These are phyloP conservation scores for Scaptodrosophila latifasciaeformis DNA, from an alignment of 2,888 invertebrate species.

Conservation along the genomic window DNA sequence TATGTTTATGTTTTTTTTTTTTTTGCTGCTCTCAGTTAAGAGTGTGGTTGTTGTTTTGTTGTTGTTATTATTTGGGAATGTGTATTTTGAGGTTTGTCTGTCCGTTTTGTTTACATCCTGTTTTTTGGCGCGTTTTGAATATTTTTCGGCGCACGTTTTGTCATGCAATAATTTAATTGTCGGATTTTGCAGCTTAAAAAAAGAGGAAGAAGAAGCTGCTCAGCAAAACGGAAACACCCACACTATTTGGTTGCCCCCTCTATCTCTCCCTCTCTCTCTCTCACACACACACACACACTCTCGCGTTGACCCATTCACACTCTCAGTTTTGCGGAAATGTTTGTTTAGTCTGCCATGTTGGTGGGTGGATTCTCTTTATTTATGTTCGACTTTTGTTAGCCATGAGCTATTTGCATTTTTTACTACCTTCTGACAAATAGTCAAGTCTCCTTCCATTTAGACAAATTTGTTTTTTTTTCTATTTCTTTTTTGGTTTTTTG, in stretches of 20 bases:
- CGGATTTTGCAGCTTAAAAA: constrained; percentile 67
- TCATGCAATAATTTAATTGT: constrained; percentile 69
- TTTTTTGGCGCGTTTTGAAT: constrained; percentile 66
- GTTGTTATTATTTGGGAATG: constrained; percentile 21
- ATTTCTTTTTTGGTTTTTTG: neutral
- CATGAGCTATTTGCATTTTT: too few species aligned
- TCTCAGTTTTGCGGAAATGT: too few species aligned
- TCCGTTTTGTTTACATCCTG: constrained; percentile 60
- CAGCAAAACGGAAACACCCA: too few species aligned
- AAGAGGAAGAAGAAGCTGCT: too few species aligned
- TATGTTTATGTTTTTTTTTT: constrained; percentile 17
- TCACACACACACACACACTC: too few species aligned
- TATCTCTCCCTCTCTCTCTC: neutral
- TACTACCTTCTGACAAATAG: too few species aligned
- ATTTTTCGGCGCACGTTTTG: constrained; percentile 66
- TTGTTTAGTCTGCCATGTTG: too few species aligned
- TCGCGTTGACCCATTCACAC: too few species aligned
- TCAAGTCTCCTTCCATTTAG: neutral
- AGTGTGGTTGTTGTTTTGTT: constrained; percentile 7
- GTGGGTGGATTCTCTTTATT: too few species aligned
- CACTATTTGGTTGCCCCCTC: neutral
- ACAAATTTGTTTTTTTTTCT: neutral
- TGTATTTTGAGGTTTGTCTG: constrained; percentile 30
- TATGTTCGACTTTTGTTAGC: too few species aligned
- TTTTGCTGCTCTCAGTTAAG: too few species aligned